Conservation (phyloP, 2,113 vertebrate species). For the Calypte anna region DNA sequence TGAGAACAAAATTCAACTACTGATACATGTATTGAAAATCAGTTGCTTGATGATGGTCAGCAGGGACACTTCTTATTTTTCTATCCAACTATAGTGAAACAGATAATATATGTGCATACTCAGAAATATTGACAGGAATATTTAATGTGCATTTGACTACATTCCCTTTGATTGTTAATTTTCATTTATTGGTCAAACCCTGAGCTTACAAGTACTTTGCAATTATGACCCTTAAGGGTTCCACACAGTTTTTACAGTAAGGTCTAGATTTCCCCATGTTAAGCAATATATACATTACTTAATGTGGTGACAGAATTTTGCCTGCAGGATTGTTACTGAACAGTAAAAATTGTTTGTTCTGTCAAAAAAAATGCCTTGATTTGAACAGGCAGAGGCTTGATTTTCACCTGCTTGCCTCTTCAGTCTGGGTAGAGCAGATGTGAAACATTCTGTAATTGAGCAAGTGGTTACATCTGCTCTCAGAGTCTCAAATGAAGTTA, state of each 20-base stretch:
- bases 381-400: background rate
- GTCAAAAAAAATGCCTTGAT: background rate
- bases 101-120: accelerated
- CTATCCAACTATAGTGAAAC: background rate
- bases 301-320: background rate
- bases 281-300: accelerated
- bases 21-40: background rate
- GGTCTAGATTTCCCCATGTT: background rate
- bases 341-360: background rate
- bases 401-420: constrained; percentile 12
- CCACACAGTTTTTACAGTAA: background rate
- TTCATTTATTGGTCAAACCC: background rate
- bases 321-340: background rate
- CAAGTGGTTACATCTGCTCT: constrained; percentile 33
- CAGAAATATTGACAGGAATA: background rate
- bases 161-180: background rate
- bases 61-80: background rate
- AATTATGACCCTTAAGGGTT: background rate
- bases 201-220: background rate
- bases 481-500: constrained; percentile 32
- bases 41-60: background rate
- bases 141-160: background rate
- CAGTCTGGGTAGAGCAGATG: background rate
- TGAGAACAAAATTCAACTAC: background rate
- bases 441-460: background rate